phyloP scores from a whole-genome alignment of 2,797 vertebrate species.

The Melanotaenia trifasciata region DNA sequence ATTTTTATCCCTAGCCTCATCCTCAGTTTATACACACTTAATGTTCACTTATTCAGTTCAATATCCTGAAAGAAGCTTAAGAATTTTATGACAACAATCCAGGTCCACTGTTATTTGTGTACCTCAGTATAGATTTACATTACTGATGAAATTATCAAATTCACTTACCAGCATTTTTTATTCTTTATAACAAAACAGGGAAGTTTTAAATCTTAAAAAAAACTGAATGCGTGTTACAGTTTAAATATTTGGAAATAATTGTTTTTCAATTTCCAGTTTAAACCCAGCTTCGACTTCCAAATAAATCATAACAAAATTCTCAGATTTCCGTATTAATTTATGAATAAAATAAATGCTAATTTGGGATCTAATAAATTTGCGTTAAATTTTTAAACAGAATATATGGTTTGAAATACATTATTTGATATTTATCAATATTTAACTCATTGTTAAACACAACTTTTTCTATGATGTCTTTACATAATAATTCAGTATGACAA shows the following conservation, averaged over 20 bases:
- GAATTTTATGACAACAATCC: background rate
- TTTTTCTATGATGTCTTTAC: background rate
- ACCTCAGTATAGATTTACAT: conserved; percentile 5
- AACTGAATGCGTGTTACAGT: too few relatives aligned
- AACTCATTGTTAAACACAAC: background rate
- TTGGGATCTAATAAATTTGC: background rate
- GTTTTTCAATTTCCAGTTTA: background rate
- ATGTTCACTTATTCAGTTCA: conserved; percentile 4
- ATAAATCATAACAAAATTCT: background rate
- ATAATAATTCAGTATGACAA: background rate
- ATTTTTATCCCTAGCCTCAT: background rate
- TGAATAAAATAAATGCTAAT: too few relatives aligned
- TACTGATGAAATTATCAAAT: background rate
- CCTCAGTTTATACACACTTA: background rate
- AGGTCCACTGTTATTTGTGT: background rate
- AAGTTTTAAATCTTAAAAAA: too few relatives aligned
- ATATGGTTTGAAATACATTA: background rate
- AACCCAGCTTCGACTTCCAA: background rate
- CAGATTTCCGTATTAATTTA: background rate
- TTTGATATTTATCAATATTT: background rate
- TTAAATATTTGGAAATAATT: background rate
- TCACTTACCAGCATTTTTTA: too few relatives aligned
- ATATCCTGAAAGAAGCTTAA: background rate
- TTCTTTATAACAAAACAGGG: too few relatives aligned
- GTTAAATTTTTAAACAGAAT: background rate